These are phyloP conservation scores for Trachemys scripta DNA, from an alignment of 2,113 vertebrate species.

Conservation along the genomic window DNA sequence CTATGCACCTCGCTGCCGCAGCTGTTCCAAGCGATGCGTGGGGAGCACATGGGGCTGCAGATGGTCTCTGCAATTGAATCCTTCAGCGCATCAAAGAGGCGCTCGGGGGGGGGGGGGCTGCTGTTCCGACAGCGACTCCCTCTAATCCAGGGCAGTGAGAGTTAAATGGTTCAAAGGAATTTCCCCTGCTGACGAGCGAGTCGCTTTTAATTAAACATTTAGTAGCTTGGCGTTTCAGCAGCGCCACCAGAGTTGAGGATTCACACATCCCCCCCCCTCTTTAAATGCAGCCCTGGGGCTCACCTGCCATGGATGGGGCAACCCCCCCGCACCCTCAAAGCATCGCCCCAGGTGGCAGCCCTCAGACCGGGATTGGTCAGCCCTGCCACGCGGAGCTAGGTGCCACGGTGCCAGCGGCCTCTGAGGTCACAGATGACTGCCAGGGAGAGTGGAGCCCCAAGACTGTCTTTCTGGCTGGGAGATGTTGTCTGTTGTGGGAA, in stretches of 20 bases:
- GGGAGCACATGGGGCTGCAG: too few relatives aligned
- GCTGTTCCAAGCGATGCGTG: too few relatives aligned
- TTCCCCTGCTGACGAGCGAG: not conserved
- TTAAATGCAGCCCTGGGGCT: not conserved
- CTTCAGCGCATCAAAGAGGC: not conserved
- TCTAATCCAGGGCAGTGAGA: not conserved
- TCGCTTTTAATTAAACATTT: not conserved
- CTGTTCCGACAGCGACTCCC: not conserved
- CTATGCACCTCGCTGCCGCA: not conserved
- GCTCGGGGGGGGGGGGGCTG: not conserved
- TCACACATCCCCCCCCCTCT: not conserved
- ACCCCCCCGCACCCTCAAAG: too few relatives aligned
- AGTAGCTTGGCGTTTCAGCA: not conserved
- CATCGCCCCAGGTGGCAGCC: too few relatives aligned
- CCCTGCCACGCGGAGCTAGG: too few relatives aligned
- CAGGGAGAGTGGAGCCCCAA: too few relatives aligned
- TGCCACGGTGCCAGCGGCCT: too few relatives aligned
- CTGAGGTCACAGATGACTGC: not conserved
- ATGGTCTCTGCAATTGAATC: not conserved
- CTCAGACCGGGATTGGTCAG: too few relatives aligned
- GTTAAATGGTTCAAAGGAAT: not conserved
- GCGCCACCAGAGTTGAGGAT: not conserved
- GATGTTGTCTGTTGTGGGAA: too few relatives aligned
- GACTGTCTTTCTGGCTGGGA: not conserved
- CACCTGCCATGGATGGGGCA: not conserved